Base-by-base conservation (phyloP, 2,888 invertebrate genomes). In the Spicauda simplicius region DNA sequence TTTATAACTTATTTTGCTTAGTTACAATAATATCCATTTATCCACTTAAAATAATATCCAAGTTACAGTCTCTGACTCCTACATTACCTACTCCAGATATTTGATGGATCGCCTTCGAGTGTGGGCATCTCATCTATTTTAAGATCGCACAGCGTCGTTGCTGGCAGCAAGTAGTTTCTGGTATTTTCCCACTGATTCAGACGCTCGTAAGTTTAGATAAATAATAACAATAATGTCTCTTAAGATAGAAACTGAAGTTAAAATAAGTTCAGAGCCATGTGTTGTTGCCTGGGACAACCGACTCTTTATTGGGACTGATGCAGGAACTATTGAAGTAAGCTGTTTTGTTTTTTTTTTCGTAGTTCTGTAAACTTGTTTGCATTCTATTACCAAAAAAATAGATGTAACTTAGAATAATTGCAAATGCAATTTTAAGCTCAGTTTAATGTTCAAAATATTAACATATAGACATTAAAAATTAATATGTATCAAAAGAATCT, bases 261-360 rank as follows among this genome's bases (percentile, higher is more conserved):
- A 85, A 78, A 67, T 91, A 19, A 87, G 85, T 30, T 83, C 86
- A 0, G 91, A 90, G 69, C 91, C 93, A 0, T 87, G 86, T 78
- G 86, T 91, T 18, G 73, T 87, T 37, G 82, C 85, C 58, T 92
- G 86, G 87, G 84, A 88, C 69, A 71, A 72, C 53, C 82, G 83
- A 72, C 76, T 93, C 50, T 90, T 83, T 77, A 82, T 90, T 68
- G 92, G 91, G 20, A 81, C 83, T 19, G 91, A 89, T 75, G 85
- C 85, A 73, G 92, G 93, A 52, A 81, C 76, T 30, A 85, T 93
- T 70, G 82, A 82, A 73, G 92, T 91, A 80, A 87, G 87, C 83
- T 45, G 62, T n/a, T n/a, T n/a, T n/a, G 16, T 50, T 59, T 59
- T 30, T 50, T 14, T 59, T 59, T 30, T 50, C 3, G 45, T 45